These are phyloP conservation scores for Nowickia ferox DNA, from an alignment of 2,888 invertebrate species.

Conservation along the genomic window DNA sequence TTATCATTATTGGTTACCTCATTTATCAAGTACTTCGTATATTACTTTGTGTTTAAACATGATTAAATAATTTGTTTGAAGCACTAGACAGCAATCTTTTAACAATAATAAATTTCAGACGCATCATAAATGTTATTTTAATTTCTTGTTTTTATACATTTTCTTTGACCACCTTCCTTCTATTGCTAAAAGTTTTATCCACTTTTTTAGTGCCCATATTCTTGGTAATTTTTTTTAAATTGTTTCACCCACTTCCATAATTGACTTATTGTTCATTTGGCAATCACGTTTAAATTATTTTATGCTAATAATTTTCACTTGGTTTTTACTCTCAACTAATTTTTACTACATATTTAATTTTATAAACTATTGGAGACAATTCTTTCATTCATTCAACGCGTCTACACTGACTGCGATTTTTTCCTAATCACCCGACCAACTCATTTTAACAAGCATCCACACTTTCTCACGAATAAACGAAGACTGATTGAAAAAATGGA, in stretches of 20 bases:
- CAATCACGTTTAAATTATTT: not conserved
- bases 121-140: not conserved
- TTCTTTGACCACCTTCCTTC: conserved; percentile 17
- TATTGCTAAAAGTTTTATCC: conserved; percentile 16
- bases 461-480: conserved; percentile 61
- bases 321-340: conserved; percentile 6
- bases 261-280: conserved; percentile 17
- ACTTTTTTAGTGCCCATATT: conserved; percentile 5
- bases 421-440: not conserved
- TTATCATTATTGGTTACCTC: not conserved
- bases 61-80: not conserved
- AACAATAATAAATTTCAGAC: not conserved
- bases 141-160: conserved; percentile 33
- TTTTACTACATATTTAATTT: not conserved
- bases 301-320: conserved; percentile 19
- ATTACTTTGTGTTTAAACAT: not conserved
- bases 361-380: not conserved
- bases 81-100: not conserved
- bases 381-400: conserved; percentile 33
- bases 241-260: conserved; percentile 21
- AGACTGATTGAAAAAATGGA: conserved; percentile 46
- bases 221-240: not conserved
- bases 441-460: conserved; percentile 11
- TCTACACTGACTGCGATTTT: not conserved
- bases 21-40: not conserved